A percentile compares a stretch with the other conserved stretches of the same genome.
Evolutionary conservation across 2,113 vertebrate genomes (phyloP).

Genomic region (Lynx canadensis): DNA sequence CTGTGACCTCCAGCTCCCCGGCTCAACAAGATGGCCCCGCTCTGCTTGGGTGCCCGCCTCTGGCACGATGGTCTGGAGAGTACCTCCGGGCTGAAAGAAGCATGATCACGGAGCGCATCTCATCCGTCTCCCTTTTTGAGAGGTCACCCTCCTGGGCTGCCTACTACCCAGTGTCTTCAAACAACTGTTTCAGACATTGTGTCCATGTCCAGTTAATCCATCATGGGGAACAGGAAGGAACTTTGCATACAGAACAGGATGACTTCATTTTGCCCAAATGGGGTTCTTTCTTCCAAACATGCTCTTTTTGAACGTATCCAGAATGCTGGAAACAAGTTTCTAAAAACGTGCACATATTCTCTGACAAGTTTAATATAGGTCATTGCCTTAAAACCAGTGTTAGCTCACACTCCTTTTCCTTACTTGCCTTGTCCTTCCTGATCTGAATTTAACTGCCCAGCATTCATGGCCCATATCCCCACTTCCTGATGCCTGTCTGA

Average conservation of each 20-base stretch:
- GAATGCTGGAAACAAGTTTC: neutral
- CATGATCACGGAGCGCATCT: neutral
- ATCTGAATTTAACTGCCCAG: neutral
- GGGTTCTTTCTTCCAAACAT: neutral
- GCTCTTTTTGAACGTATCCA: neutral
- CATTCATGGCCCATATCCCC: rapidly evolving
- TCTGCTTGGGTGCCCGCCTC: too few species aligned
- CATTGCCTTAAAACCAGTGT: neutral
- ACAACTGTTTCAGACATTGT: neutral
- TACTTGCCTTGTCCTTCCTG: neutral
- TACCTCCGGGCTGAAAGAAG: neutral
- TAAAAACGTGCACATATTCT: neutral
- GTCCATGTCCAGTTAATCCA: neutral
- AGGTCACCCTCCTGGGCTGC: neutral
- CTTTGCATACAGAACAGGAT: neutral
- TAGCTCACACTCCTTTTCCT: neutral
- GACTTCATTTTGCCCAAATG: neutral
- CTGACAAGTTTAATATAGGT: neutral
- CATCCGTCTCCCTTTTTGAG: neutral
- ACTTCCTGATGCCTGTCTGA: neutral
- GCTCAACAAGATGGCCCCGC: neutral
- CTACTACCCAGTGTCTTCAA: neutral
- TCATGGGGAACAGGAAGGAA: neutral
- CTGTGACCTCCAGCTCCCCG: neutral
- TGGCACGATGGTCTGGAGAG: neutral